Percentiles rank a stretch among this genome's conserved stretches.
These are phyloP conservation scores for Potorous gilbertii DNA, from an alignment of 2,797 vertebrate genomes.

Conservation along the genomic window DNA sequence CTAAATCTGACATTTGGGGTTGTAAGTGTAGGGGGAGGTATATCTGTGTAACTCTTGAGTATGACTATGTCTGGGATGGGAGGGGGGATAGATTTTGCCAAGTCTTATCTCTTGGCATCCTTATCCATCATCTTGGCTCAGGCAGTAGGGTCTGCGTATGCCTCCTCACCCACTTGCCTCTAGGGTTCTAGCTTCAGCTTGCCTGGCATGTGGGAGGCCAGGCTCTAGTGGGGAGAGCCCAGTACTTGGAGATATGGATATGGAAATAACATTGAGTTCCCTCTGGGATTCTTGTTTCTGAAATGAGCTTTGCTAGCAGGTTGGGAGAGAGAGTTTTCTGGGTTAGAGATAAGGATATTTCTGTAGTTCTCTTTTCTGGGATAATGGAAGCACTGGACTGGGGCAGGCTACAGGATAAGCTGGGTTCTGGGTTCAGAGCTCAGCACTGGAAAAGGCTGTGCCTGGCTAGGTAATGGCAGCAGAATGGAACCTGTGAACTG, in stretches of 20 bases:
- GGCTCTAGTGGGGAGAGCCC: not conserved
- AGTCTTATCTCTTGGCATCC: not conserved
- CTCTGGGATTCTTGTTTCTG: conserved; percentile 71
- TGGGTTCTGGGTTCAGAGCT: not conserved
- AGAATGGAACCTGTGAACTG: not conserved
- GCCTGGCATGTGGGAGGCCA: not conserved
- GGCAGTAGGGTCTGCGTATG: not conserved
- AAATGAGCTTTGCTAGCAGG: conserved; percentile 45
- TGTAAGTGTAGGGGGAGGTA: not conserved
- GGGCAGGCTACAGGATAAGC: not conserved
- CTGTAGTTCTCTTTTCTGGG: not conserved
- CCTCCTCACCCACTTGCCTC: not conserved
- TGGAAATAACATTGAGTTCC: conserved; percentile 70
- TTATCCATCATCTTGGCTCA: not conserved
- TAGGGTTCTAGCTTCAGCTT: not conserved
- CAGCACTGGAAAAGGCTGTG: not conserved
- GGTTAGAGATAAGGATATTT: not conserved
- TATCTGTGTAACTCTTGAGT: not conserved
- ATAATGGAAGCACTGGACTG: not conserved
- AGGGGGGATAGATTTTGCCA: not conserved
- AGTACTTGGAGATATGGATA: not conserved
- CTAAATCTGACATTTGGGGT: not conserved
- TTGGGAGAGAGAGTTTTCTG: not conserved
- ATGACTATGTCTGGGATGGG: not conserved
- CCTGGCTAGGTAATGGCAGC: not conserved